Evolutionary conservation across 2,797 vertebrate species (phyloP).

Genomic region (Glossophaga mutica): DNA sequence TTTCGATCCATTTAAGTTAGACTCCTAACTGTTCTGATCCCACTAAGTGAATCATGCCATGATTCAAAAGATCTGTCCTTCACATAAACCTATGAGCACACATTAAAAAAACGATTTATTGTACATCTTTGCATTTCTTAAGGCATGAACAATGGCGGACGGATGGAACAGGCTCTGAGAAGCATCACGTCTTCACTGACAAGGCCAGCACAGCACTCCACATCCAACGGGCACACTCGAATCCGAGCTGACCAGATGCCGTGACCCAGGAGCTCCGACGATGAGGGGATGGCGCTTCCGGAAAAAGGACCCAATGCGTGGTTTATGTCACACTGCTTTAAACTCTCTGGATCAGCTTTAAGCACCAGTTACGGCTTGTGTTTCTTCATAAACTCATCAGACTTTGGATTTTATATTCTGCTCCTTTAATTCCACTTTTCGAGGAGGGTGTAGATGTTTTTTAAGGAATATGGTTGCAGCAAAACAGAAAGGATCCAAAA

Average conservation of each 20-base stretch:
- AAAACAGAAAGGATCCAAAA: conserved; percentile 84
- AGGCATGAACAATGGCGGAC: conserved; percentile 85
- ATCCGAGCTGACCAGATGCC: conserved; percentile 68
- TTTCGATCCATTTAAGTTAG: conserved; percentile 25
- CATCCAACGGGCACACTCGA: conserved; percentile 75
- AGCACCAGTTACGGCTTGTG: conserved; percentile 79
- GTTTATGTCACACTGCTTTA: conserved; percentile 59
- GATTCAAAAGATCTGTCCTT: conserved; percentile 77
- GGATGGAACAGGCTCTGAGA: conserved; percentile 79
- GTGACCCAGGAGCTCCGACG: conserved; percentile 66
- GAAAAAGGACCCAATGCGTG: conserved; percentile 52
- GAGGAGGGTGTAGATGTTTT: conserved; percentile 67
- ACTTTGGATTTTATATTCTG: conserved; percentile 80
- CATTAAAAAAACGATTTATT: conserved; percentile 83
- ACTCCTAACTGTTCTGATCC: conserved; percentile 56
- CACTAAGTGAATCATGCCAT: conserved; percentile 72
- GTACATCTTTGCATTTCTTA: conserved; percentile 85
- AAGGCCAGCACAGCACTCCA: conserved; percentile 77
- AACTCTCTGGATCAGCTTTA: conserved; percentile 76
- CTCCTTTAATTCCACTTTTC: conserved; percentile 77
- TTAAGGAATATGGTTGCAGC: conserved; percentile 83
- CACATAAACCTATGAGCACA: conserved; percentile 79
- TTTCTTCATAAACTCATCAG: conserved; percentile 72
- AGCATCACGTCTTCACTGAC: conserved; percentile 72
- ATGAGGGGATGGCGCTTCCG: not conserved